phyloP scores from a whole-genome alignment of 2,113 vertebrate genomes.

The Pyxicephalus adspersus region DNA sequence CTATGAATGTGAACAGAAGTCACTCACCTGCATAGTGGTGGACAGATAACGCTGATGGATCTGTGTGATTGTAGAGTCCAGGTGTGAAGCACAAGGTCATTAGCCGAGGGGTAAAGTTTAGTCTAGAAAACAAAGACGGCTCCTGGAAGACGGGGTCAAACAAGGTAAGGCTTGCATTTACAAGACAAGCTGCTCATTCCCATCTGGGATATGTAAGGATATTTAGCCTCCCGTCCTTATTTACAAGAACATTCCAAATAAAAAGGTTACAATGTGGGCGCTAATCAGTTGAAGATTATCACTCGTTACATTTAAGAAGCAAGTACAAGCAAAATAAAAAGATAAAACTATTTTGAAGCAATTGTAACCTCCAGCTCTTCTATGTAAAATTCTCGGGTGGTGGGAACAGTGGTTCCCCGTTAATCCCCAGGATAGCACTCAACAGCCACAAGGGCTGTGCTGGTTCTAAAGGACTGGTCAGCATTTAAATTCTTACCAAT shows the following conservation, averaged over 20 bases:
- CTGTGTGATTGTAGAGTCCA: neutral
- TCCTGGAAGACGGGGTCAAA: neutral
- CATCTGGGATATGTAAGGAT: constrained; percentile 11
- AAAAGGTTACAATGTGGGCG: neutral
- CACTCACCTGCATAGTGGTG: neutral
- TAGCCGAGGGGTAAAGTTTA: neutral
- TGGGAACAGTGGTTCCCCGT: no score
- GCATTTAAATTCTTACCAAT: no score
- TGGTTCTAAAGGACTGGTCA: no score
- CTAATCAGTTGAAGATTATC: neutral
- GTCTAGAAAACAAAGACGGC: neutral
- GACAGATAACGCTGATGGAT: neutral
- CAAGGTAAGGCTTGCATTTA: constrained; percentile 14
- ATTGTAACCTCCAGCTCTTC: no score
- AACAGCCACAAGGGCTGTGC: no score
- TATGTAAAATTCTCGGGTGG: no score
- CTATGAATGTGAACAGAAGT: neutral
- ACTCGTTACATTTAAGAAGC: neutral
- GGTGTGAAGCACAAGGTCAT: neutral
- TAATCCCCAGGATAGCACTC: no score
- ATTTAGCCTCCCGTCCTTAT: neutral
- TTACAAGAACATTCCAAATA: neutral
- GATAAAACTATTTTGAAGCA: neutral
- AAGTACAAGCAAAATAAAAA: neutral
- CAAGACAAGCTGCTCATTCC: neutral